phyloP scores from a whole-genome alignment of 2,888 invertebrate genomes.

The Drosophila meridionalis region DNA sequence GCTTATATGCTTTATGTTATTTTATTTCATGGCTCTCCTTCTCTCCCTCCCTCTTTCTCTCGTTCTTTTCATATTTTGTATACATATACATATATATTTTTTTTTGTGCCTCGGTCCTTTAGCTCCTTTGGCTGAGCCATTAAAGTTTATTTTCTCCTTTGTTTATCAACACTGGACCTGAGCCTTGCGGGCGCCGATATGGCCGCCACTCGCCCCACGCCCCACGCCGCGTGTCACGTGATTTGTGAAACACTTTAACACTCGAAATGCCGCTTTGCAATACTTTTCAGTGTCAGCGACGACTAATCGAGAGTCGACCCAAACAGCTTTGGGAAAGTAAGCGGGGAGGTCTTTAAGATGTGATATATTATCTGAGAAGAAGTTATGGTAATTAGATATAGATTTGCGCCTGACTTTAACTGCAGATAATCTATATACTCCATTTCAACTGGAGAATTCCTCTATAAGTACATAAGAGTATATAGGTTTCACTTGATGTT shows the following conservation, averaged over 20 bases:
- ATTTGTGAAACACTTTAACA: slow-evolving; percentile 61
- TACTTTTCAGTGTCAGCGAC: slow-evolving; percentile 8
- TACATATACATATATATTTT: neutral
- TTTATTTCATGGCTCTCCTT: slow-evolving; percentile 46
- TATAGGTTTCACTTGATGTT: no score
- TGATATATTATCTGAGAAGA: neutral
- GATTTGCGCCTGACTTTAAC: neutral
- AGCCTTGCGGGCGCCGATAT: neutral
- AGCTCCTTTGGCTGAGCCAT: slow-evolving; percentile 38
- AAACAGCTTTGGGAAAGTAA: neutral
- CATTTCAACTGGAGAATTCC: neutral
- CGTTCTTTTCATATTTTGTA: slow-evolving; percentile 49
- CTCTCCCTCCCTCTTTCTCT: neutral
- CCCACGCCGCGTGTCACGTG: slow-evolving; percentile 51
- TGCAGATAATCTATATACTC: neutral
- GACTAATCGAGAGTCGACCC: neutral
- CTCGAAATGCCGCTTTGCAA: slow-evolving; percentile 24
- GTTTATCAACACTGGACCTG: slow-evolving; percentile 46
- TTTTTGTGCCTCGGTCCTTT: neutral
- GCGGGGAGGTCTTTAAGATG: neutral
- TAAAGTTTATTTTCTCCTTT: slow-evolving; percentile 60
- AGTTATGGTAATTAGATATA: neutral
- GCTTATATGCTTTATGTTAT: slow-evolving; percentile 50
- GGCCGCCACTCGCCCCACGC: slow-evolving; percentile 25
- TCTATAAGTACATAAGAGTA: no score